Evolutionary conservation across 2,113 vertebrate genomes (phyloP).

Genomic region (Lates calcarifer): DNA sequence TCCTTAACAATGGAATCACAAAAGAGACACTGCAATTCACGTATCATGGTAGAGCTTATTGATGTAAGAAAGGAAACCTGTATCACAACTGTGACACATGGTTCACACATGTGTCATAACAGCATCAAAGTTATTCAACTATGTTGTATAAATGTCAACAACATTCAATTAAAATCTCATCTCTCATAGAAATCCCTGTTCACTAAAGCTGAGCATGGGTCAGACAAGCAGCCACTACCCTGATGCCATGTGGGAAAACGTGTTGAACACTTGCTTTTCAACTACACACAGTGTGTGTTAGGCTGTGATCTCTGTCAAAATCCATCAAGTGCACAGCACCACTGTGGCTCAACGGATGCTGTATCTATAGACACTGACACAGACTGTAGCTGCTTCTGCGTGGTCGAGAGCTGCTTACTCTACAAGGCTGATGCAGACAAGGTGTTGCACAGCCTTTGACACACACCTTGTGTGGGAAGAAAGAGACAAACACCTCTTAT

Average conservation of each 20-base stretch:
- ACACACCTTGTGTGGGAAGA: slow-evolving; percentile 2
- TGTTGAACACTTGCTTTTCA: background rate
- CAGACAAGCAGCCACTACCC: background rate
- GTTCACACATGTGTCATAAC: background rate
- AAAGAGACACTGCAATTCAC: background rate
- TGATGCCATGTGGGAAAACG: background rate
- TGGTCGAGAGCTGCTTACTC: background rate
- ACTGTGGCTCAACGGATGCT: background rate
- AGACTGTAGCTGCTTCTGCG: background rate
- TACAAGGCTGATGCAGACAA: background rate
- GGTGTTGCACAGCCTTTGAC: slow-evolving; percentile 4
- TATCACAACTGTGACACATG: background rate
- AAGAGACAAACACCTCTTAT: slow-evolving; percentile 33
- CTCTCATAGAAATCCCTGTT: background rate
- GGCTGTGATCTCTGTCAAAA: background rate
- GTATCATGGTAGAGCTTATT: background rate
- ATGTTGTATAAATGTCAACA: background rate
- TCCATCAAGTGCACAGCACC: slow-evolving; percentile 4
- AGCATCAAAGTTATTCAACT: background rate
- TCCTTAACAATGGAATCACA: background rate
- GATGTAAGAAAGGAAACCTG: background rate
- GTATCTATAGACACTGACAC: background rate
- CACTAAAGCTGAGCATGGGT: background rate
- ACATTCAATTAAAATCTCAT: too few relatives aligned
- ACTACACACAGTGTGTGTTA: background rate